Conservation (phyloP, 2,113 vertebrate genomes). For the Otolemur garnettii region DNA sequence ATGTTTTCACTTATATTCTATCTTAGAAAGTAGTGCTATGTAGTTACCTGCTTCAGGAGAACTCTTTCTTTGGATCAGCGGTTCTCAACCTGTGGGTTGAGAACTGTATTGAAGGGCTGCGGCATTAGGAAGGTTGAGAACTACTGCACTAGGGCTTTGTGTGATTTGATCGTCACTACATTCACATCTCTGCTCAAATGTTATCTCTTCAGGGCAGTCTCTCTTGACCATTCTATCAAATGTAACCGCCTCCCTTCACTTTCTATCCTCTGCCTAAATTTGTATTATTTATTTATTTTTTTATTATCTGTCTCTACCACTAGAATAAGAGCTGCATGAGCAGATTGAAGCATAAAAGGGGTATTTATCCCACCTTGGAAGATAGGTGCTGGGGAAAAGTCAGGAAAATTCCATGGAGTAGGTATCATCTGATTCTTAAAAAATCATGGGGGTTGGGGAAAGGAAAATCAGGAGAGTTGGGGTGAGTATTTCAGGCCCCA, state of each 20-base stretch:
- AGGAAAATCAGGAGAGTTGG: not conserved
- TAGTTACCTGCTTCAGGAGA: not conserved
- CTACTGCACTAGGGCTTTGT: too few relatives aligned
- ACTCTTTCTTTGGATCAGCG: not conserved
- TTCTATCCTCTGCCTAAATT: not conserved
- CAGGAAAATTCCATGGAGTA: not conserved
- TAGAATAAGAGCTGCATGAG: not conserved
- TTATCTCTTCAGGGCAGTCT: not conserved
- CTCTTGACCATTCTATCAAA: not conserved
- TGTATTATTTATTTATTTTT: not conserved
- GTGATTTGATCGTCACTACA: not conserved
- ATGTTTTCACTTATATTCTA: not conserved
- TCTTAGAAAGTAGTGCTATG: not conserved
- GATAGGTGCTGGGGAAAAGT: not conserved
- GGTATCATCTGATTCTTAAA: not conserved
- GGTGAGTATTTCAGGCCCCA: not conserved
- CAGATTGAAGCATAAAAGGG: not conserved
- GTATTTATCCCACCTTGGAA: not conserved
- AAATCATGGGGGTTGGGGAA: not conserved
- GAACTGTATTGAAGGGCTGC: too few relatives aligned
- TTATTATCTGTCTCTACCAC: not conserved
- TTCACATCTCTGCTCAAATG: not conserved
- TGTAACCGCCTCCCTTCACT: not conserved
- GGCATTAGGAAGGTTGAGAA: too few relatives aligned
- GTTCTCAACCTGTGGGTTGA: too few relatives aligned